Conservation (phyloP, 2,113 vertebrate species). For the Salvelinus alpinus region DNA sequence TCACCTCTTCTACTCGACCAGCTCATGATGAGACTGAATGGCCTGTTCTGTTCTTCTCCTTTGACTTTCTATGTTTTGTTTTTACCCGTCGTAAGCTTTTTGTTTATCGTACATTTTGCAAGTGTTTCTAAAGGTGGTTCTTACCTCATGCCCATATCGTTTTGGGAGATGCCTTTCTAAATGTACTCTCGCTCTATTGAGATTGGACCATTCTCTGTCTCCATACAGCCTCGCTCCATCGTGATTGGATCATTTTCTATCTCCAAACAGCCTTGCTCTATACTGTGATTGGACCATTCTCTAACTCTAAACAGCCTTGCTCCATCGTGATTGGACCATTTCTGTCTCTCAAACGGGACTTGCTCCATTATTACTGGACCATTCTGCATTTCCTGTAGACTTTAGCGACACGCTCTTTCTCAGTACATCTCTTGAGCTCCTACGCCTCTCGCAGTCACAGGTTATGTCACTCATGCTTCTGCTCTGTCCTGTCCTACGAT, state of each 20-base stretch:
- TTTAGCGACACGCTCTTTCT: slow-evolving; percentile 16
- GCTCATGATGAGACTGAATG: slow-evolving; percentile 44
- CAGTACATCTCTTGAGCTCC: slow-evolving; percentile 42
- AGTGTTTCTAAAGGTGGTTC: slow-evolving; percentile 77
- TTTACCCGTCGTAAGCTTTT: slow-evolving; percentile 40
- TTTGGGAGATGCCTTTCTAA: slow-evolving; percentile 50
- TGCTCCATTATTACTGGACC: slow-evolving; percentile 11
- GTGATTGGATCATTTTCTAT: slow-evolving; percentile 57
- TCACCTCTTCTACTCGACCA: slow-evolving; percentile 47
- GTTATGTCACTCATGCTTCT: slow-evolving; percentile 48
- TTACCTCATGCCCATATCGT: slow-evolving; percentile 67
- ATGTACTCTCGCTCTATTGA: slow-evolving; percentile 56
- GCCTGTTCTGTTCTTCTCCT: slow-evolving; percentile 52
- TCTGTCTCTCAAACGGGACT: slow-evolving; percentile 36
- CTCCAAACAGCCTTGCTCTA: slow-evolving; percentile 37
- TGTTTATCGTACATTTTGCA: slow-evolving; percentile 77
- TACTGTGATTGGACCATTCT: slow-evolving; percentile 41
- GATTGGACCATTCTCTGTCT: slow-evolving; percentile 67
- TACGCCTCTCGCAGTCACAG: slow-evolving; percentile 41
- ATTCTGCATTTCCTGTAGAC: slow-evolving; percentile 40
- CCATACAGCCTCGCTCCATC: slow-evolving; percentile 60
- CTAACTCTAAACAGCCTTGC: slow-evolving; percentile 39
- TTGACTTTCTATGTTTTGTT: slow-evolving; percentile 43
- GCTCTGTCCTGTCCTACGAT: slow-evolving; percentile 44
- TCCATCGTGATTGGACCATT: slow-evolving; percentile 67